Evolutionary conservation across 2,113 vertebrate species (phyloP).

Genomic region (Hippocampus mohnikei): DNA sequence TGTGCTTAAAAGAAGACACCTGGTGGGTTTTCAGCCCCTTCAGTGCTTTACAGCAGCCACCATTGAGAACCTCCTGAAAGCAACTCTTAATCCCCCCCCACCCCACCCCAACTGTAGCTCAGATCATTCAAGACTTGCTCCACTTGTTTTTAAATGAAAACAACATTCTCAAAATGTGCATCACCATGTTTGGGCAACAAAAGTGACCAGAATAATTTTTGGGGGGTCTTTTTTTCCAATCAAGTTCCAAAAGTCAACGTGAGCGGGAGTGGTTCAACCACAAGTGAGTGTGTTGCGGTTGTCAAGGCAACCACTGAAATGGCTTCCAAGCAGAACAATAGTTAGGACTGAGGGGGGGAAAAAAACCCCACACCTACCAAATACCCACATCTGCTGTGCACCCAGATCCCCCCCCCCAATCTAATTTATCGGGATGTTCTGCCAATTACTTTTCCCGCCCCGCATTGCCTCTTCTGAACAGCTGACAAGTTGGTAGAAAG

Average conservation of each 20-base stretch:
- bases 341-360: slow-evolving; percentile 48
- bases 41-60: slow-evolving; percentile 49
- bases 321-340: slow-evolving; percentile 79
- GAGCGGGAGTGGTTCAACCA: slow-evolving; percentile 75
- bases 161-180: background rate
- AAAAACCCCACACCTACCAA: background rate
- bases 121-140: background rate
- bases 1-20: slow-evolving; percentile 57
- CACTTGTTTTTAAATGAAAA: background rate
- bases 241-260: slow-evolving; percentile 67
- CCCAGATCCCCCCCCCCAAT: slow-evolving; percentile 67
- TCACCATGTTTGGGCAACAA: background rate
- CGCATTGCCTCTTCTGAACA: slow-evolving; percentile 47
- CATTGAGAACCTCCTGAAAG: slow-evolving; percentile 41
- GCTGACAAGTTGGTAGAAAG: slow-evolving; percentile 59
- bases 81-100: slow-evolving; percentile 30
- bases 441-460: slow-evolving; percentile 70
- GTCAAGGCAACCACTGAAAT: slow-evolving; percentile 90
- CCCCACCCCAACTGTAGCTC: slow-evolving; percentile 8
- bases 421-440: slow-evolving; percentile 80
- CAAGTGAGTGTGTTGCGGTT: slow-evolving; percentile 82
- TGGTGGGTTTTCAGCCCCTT: slow-evolving; percentile 49
- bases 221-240: slow-evolving; percentile 27
- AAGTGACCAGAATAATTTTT: background rate
- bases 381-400: slow-evolving; percentile 83